Evolutionary conservation across 2,888 invertebrate genomes (phyloP).

Genomic region (Drosophila prolongata): DNA sequence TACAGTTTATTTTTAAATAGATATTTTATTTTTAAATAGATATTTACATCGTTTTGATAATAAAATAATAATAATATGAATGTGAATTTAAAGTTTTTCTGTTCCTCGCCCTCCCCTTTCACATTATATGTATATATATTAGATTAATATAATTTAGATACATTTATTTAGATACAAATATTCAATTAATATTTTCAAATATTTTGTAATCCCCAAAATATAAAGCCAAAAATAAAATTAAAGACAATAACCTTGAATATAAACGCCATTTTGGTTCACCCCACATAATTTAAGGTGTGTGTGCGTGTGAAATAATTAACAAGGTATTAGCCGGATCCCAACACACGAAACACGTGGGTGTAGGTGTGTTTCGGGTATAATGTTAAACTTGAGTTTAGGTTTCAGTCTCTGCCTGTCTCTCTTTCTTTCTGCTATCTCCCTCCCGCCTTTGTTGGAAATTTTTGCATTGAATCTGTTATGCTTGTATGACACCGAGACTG

Average conservation of each 20-base stretch:
- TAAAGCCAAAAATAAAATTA: no score
- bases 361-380: slow-evolving; percentile 14
- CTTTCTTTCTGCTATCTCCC: neutral
- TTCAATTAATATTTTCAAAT: no score
- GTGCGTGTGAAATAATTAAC: slow-evolving; percentile 38
- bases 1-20: no score
- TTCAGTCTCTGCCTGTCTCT: neutral
- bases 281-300: slow-evolving; percentile 5
- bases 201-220: no score
- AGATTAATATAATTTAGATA: no score
- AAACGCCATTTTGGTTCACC: slow-evolving; percentile 9
- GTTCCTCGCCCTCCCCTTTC: no score
- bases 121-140: no score
- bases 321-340: slow-evolving; percentile 35
- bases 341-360: slow-evolving; percentile 4
- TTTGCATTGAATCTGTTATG: slow-evolving; percentile 3
- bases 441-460: neutral
- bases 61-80: no score
- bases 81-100: no score
- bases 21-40: no score
- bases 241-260: neutral
- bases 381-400: slow-evolving; percentile 23
- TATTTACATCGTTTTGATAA: no score
- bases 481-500: neutral
- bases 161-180: no score